phyloP scores from a whole-genome alignment of 2,888 invertebrate genomes.

The Tetragnatha montana region DNA sequence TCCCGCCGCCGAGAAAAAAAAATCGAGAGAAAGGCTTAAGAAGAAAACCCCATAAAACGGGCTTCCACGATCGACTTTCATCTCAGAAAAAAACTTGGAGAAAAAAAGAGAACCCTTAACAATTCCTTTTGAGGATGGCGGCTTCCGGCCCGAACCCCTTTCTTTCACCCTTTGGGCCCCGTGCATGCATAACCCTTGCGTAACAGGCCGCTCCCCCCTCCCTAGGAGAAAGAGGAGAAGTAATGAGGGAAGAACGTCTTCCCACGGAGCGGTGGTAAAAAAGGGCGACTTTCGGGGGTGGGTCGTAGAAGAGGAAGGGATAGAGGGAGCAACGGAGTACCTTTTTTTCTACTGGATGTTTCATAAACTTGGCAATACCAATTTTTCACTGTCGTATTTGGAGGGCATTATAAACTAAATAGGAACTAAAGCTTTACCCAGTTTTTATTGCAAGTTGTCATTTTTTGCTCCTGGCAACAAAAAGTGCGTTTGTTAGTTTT shows the following conservation, averaged over 20 bases:
- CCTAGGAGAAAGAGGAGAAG: slow-evolving; percentile 1
- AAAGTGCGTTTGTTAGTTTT: too few species aligned
- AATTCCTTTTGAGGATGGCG: slow-evolving; percentile 23
- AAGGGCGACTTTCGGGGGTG: slow-evolving; percentile 46
- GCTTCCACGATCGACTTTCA: too few species aligned
- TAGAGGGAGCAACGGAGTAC: background rate
- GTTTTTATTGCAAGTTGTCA: too few species aligned
- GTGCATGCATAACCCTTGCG: slow-evolving; percentile 48
- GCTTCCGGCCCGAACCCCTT: slow-evolving; percentile 50
- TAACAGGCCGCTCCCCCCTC: slow-evolving; percentile 18
- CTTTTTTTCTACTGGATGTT: too few species aligned
- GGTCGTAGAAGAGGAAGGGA: slow-evolving; percentile 15
- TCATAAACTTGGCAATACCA: too few species aligned
- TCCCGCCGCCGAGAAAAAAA: too few species aligned
- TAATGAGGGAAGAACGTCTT: slow-evolving; percentile 36
- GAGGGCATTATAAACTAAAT: too few species aligned
- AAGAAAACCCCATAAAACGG: too few species aligned
- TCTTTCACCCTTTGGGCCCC: slow-evolving; percentile 25
- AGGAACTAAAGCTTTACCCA: too few species aligned
- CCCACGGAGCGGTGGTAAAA: slow-evolving; percentile 30
- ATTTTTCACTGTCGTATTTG: too few species aligned
- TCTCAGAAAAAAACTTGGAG: background rate
- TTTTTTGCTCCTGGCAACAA: too few species aligned
- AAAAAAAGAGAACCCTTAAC: background rate
- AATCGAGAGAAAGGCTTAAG: too few species aligned